These are phyloP conservation scores for Dasyornis broadbenti DNA, from an alignment of 2,113 vertebrate genomes.

Conservation along the genomic window DNA sequence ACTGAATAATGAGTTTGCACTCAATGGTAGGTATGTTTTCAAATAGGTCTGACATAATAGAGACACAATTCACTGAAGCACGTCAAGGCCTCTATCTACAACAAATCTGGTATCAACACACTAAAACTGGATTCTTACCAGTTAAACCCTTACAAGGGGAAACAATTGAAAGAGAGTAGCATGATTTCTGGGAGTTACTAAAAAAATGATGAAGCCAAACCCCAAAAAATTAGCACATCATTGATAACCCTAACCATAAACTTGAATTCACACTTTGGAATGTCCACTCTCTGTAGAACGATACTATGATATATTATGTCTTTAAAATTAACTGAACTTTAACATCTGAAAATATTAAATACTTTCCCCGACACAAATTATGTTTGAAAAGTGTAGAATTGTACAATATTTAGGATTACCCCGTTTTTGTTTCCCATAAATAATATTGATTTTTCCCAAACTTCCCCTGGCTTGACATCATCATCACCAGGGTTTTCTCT, in stretches of 20 bases:
- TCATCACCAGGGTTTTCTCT: conserved; percentile 49
- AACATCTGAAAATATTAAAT: not conserved
- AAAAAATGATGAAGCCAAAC: not conserved
- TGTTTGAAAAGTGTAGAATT: not conserved
- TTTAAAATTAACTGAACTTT: not conserved
- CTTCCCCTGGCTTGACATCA: conserved; percentile 13
- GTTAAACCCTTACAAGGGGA: not conserved
- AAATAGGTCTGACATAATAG: not conserved
- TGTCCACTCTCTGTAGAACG: not conserved
- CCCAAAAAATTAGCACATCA: not conserved
- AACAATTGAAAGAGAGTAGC: not conserved
- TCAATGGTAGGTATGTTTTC: not conserved
- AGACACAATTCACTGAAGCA: not conserved
- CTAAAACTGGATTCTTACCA: not conserved
- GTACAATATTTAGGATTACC: conserved; percentile 61
- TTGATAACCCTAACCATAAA: not conserved
- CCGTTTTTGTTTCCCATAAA: conserved; percentile 90
- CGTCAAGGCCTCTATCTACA: not conserved
- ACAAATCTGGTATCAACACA: not conserved
- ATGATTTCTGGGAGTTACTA: not conserved
- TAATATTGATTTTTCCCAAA: conserved; percentile 83
- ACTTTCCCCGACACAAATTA: not conserved
- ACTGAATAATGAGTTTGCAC: not conserved
- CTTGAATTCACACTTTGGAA: not conserved
- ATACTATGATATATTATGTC: not conserved